Conservation (phyloP, 1,140 invertebrate genomes). For the Formica selysi region DNA sequence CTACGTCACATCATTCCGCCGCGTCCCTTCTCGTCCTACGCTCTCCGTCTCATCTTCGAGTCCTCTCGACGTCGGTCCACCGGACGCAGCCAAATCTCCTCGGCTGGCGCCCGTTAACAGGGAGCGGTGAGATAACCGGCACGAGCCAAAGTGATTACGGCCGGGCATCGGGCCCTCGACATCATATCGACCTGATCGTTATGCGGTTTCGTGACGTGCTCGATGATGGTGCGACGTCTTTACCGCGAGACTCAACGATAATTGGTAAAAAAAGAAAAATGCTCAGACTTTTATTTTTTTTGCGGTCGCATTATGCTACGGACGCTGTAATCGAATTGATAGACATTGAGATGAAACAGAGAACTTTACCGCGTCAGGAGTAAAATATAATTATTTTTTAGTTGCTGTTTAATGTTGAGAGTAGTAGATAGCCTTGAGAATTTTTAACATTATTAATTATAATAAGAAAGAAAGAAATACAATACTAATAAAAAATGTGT, state of each 20-base stretch:
- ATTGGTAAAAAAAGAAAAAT: neutral
- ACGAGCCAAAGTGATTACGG: neutral
- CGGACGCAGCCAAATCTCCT: slow-evolving; percentile 21
- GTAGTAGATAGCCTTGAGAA: neutral
- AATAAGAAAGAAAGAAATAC: neutral
- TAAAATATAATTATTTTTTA: neutral
- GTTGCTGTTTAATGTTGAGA: neutral
- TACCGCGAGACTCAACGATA: neutral
- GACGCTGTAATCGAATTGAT: slow-evolving; percentile 9
- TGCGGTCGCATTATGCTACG: neutral
- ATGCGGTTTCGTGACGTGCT: slow-evolving; percentile 26
- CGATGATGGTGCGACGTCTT: neutral
- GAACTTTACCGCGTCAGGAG: neutral
- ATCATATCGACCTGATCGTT: slow-evolving; percentile 17
- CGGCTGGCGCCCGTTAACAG: slow-evolving; percentile 61
- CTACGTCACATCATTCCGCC: slow-evolving; percentile 66
- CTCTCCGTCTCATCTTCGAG: slow-evolving; percentile 63
- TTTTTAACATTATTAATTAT: neutral
- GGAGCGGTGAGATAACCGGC: slow-evolving; percentile 18
- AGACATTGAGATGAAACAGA: neutral
- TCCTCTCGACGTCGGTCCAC: slow-evolving; percentile 8
- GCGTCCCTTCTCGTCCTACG: slow-evolving; percentile 47
- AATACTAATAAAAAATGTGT: neutral
- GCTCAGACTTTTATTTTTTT: neutral
- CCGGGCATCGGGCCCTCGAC: neutral